Conservation (phyloP, 2,113 vertebrate species). For the Aythya baeri region DNA sequence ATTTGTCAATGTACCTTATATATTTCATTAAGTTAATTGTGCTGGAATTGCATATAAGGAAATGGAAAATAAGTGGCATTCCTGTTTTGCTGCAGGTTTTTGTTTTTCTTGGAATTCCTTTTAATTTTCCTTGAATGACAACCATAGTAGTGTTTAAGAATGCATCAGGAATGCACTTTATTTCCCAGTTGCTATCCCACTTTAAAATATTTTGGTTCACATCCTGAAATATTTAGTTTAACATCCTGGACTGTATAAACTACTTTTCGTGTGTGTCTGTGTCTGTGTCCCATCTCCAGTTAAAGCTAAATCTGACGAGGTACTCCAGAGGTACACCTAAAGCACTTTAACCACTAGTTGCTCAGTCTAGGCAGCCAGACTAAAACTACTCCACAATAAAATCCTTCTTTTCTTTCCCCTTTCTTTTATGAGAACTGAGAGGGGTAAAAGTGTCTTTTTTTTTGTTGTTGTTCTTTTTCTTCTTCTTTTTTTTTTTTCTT, state of each 20-base stretch:
- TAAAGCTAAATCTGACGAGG: neutral
- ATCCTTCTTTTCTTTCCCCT: no score
- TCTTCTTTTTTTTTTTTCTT: no score
- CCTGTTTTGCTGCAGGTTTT: neutral
- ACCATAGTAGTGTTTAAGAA: neutral
- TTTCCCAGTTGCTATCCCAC: neutral
- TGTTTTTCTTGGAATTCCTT: neutral
- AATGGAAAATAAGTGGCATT: neutral
- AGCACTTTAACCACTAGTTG: neutral
- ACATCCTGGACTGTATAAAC: neutral
- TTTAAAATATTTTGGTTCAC: neutral
- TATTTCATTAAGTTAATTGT: neutral
- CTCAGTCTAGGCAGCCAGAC: neutral
- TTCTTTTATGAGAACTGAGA: neutral
- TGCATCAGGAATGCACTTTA: neutral
- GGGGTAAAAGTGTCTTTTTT: neutral
- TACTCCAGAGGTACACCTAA: neutral
- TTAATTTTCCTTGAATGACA: neutral
- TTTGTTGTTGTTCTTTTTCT: no score
- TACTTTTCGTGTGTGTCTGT: neutral
- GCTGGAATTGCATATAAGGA: neutral
- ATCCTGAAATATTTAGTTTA: neutral
- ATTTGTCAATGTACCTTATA: neutral
- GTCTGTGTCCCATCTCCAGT: neutral
- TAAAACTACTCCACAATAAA: neutral